Evolutionary conservation across 2,888 invertebrate genomes (phyloP).

Genomic region (Deilephila elpenor): DNA sequence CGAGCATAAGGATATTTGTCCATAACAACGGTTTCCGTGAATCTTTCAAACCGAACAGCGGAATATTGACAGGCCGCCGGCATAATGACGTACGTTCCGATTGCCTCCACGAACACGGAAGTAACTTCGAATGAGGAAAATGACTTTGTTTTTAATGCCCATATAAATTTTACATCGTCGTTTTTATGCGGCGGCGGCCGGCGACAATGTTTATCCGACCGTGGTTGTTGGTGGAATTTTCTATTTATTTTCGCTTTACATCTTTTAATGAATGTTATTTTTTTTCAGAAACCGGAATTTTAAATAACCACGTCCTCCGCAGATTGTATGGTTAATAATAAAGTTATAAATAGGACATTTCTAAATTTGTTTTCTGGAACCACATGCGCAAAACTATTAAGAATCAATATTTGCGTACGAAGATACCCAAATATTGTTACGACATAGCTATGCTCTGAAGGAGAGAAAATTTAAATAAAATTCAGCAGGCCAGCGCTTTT

Average conservation of each 20-base stretch:
- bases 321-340: background rate
- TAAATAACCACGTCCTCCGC: background rate
- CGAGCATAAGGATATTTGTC: background rate
- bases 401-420: slow-evolving; percentile 4
- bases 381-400: background rate
- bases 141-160: slow-evolving; percentile 46
- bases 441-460: background rate
- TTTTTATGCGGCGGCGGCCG: slow-evolving; percentile 31
- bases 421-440: background rate
- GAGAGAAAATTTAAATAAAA: slow-evolving; percentile 13
- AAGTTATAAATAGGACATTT: too few species aligned
- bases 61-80: slow-evolving; percentile 59
- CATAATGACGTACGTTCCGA: slow-evolving; percentile 49
- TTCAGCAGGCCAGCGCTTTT: slow-evolving; percentile 67
- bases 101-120: slow-evolving; percentile 45
- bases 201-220: slow-evolving; percentile 29
- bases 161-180: slow-evolving; percentile 40
- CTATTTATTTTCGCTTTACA: slow-evolving; percentile 20
- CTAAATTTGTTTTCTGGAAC: too few species aligned
- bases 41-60: slow-evolving; percentile 48
- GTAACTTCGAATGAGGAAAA: slow-evolving; percentile 43
- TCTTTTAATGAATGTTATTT: slow-evolving; percentile 21
- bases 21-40: slow-evolving; percentile 40
- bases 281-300: slow-evolving; percentile 4
- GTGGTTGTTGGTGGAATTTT: slow-evolving; percentile 25